Evolutionary conservation across 92 coral and sea anemone species (phyloP).

Genomic region (Ricordea florida): DNA sequence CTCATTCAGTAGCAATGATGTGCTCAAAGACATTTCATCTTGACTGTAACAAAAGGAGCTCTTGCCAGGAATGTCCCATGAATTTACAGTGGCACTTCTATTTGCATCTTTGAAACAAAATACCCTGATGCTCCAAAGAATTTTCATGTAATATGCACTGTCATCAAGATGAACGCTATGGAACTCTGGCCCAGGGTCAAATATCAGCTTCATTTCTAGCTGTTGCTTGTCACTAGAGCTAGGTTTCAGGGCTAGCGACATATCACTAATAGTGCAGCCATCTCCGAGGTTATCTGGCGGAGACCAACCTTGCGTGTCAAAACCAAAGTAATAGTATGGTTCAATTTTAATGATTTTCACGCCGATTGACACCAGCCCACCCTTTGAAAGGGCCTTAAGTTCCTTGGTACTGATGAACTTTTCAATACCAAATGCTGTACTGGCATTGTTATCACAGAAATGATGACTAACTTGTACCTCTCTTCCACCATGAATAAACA

Average conservation of each 20-base stretch:
- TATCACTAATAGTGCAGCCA: constrained; percentile 63
- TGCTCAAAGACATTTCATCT: constrained; percentile 76
- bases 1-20: constrained; percentile 77
- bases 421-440: constrained; percentile 92
- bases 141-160: constrained; percentile 93
- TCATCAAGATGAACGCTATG: constrained; percentile 71
- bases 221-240: constrained; percentile 54
- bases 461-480: constrained; percentile 80
- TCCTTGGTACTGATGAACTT: constrained; percentile 85
- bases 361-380: constrained; percentile 84
- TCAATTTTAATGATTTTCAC: constrained; percentile 77
- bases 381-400: constrained; percentile 83
- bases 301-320: constrained; percentile 80
- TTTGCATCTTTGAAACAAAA: constrained; percentile 78
- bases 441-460: constrained; percentile 74
- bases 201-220: constrained; percentile 80
- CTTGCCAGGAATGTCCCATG: constrained; percentile 84
- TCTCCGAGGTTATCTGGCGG: constrained; percentile 75
- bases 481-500: constrained; percentile 82
- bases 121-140: constrained; percentile 83
- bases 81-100: constrained; percentile 70
- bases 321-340: constrained; percentile 91
- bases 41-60: constrained; percentile 95
- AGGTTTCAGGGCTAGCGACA: constrained; percentile 68
- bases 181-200: constrained; percentile 76